Conservation (phyloP, 92 coral and sea anemone species). For the Porites lobata region DNA sequence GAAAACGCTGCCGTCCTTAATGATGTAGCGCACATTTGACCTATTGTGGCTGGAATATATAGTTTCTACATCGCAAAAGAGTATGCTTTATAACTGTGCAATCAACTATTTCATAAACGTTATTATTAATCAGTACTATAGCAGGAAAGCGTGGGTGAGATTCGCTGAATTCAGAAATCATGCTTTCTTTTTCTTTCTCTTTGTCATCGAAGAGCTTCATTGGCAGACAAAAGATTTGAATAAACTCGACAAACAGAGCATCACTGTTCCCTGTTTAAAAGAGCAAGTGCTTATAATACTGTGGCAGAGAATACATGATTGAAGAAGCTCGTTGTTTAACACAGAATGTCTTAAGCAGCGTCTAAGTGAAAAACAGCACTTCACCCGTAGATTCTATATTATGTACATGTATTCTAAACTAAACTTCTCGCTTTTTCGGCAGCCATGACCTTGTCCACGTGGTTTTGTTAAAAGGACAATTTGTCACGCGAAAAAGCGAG, state of each 20-base stretch:
- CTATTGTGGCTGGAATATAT: background rate
- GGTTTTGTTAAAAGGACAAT: background rate
- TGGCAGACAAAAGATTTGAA: slow-evolving; percentile 25
- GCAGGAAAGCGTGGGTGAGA: slow-evolving; percentile 17
- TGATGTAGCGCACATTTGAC: background rate
- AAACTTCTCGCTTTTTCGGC: background rate
- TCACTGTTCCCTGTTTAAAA: background rate
- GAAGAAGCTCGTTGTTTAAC: too few relatives aligned
- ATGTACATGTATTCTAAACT: background rate
- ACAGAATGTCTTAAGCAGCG: too few relatives aligned
- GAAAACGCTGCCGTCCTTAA: background rate
- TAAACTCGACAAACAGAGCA: slow-evolving; percentile 33
- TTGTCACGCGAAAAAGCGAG: slow-evolving; percentile 7
- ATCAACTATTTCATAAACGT: background rate
- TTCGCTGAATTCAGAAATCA: slow-evolving; percentile 8
- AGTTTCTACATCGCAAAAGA: background rate
- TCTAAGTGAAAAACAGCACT: background rate
- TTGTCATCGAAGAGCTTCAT: background rate
- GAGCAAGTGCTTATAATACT: background rate
- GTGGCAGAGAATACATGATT: background rate
- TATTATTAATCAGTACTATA: background rate
- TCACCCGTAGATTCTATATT: too few relatives aligned
- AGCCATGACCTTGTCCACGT: background rate
- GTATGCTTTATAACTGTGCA: background rate
- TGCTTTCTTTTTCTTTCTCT: background rate